Conservation (phyloP, 2,113 vertebrate genomes). For the Lanius collurio region DNA sequence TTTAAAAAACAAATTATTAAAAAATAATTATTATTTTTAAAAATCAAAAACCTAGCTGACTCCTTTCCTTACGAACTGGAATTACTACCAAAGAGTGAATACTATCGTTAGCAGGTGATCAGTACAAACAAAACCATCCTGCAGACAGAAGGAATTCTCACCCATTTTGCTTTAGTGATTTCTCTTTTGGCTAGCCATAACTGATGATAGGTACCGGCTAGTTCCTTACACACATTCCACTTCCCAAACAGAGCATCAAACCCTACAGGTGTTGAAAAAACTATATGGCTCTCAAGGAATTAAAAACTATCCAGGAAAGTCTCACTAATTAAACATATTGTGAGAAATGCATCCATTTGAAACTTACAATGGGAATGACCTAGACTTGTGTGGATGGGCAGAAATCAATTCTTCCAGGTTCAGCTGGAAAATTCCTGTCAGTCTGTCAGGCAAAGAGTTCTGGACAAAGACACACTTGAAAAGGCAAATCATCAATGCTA, state of each 20-base stretch:
- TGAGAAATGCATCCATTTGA: slow-evolving; percentile 37
- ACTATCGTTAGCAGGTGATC: background rate
- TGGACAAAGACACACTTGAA: slow-evolving; percentile 39
- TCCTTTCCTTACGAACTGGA: slow-evolving; percentile 1
- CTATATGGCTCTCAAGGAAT: slow-evolving; percentile 13
- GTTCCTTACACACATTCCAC: slow-evolving; percentile 41
- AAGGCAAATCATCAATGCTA: slow-evolving; percentile 50
- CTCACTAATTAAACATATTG: slow-evolving; percentile 31
- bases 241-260: slow-evolving; percentile 58
- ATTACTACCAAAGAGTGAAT: background rate
- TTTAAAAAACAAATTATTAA: background rate
- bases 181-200: slow-evolving; percentile 18
- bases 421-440: slow-evolving; percentile 42
- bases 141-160: background rate
- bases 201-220: slow-evolving; percentile 43
- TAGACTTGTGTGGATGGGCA: slow-evolving; percentile 36
- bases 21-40: background rate
- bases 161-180: slow-evolving; percentile 37
- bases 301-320: slow-evolving; percentile 42
- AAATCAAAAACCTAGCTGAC: background rate
- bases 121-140: slow-evolving; percentile 3
- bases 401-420: slow-evolving; percentile 37
- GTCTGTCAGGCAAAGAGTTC: slow-evolving; percentile 13
- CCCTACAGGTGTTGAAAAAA: slow-evolving; percentile 27
- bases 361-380: slow-evolving; percentile 42